Percentiles rank a stretch among this genome's conserved stretches.
phyloP scores from a whole-genome alignment of 30 jellyfish, hydroid and myxozoan species.

The Aurelia aurita region DNA sequence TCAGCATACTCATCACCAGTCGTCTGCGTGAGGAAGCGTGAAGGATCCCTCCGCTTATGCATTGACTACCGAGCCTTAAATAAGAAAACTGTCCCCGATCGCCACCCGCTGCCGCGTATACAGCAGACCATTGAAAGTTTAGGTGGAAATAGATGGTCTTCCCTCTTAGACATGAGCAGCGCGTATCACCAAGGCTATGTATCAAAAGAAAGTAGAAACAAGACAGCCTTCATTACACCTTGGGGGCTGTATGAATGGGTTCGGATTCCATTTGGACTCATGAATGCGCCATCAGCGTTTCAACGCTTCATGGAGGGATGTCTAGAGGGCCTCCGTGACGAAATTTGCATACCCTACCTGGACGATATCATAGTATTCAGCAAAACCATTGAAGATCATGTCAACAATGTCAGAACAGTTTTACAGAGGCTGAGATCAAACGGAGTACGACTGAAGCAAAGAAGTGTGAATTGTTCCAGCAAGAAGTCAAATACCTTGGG shows the following conservation, averaged over 20 bases:
- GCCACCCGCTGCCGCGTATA: constrained; percentile 62
- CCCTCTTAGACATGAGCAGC: constrained; percentile 56
- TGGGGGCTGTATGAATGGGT: constrained; percentile 49
- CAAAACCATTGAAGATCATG: not conserved
- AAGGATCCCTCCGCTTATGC: constrained; percentile 44
- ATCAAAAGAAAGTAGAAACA: constrained; percentile 28
- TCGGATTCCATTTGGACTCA: constrained; percentile 28
- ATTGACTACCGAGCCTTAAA: constrained; percentile 44
- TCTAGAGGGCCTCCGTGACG: constrained; percentile 26
- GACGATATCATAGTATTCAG: constrained; percentile 22
- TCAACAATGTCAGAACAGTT: constrained; percentile 3
- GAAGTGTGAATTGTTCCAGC: constrained; percentile 10
- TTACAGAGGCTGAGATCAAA: constrained; percentile 3
- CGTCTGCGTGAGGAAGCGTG: constrained; percentile 50
- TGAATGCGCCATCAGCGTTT: constrained; percentile 18
- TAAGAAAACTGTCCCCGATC: constrained; percentile 43
- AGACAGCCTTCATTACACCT: constrained; percentile 61
- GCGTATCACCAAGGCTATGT: constrained; percentile 75
- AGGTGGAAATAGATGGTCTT: constrained; percentile 70
- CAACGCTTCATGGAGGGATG: constrained; percentile 30
- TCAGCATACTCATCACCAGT: constrained; percentile 32
- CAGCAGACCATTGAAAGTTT: constrained; percentile 46
- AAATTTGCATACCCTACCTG: constrained; percentile 23
- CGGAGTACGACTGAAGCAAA: constrained; percentile 6
- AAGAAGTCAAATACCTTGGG: not conserved